These are phyloP conservation scores for Melospiza melodia DNA, from an alignment of 2,113 vertebrate genomes.

Conservation along the genomic window DNA sequence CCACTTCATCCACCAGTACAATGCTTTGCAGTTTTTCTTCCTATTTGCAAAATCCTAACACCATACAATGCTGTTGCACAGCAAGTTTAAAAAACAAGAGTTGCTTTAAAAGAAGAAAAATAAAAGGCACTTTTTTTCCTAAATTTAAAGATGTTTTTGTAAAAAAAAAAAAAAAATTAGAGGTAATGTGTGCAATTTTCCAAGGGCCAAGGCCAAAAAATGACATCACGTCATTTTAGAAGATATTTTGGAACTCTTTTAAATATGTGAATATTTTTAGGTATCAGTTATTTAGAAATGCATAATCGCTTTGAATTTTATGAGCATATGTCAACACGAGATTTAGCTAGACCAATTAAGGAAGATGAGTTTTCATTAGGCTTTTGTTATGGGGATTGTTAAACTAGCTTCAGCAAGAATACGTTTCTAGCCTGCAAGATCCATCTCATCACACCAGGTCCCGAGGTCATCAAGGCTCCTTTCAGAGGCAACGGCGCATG, in stretches of 20 bases:
- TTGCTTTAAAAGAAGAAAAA: neutral
- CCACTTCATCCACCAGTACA: neutral
- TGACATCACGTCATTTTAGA: neutral
- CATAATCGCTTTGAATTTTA: neutral
- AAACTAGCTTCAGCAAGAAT: neutral
- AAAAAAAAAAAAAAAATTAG: neutral
- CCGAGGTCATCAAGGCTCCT: constrained; percentile 40
- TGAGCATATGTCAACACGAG: neutral
- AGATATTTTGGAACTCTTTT: neutral
- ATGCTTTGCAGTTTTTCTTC: neutral
- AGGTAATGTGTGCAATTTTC: neutral
- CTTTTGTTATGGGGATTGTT: neutral
- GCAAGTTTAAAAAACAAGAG: neutral
- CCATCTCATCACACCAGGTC: neutral
- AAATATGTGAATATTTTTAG: neutral
- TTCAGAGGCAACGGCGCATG: neutral
- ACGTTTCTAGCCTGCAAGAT: neutral
- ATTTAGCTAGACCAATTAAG: neutral
- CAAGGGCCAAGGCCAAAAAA: neutral
- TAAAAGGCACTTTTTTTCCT: fast-evolving
- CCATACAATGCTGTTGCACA: no score
- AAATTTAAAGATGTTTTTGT: neutral
- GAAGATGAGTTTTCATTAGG: neutral
- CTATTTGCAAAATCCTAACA: neutral
- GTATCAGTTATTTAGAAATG: neutral